Conservation (phyloP, 2,888 invertebrate species). For the Ophraella communa region DNA sequence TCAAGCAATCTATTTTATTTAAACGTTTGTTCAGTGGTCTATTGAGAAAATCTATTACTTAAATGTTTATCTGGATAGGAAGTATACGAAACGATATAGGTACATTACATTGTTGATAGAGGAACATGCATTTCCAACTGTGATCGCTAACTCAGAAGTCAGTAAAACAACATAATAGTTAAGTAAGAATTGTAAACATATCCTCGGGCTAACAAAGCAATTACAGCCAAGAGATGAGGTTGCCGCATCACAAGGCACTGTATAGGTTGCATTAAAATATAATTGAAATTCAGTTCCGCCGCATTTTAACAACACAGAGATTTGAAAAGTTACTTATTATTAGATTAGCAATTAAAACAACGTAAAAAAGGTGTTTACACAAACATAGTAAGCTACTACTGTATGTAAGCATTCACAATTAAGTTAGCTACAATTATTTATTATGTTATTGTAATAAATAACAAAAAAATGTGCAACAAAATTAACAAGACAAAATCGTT, state of each 20-base stretch:
- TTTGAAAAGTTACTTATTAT: no score
- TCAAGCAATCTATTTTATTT: no score
- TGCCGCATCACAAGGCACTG: background rate
- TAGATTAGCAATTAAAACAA: no score
- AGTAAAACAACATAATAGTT: constrained; percentile 14
- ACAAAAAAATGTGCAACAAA: no score
- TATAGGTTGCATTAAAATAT: constrained; percentile 1
- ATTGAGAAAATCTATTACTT: constrained; percentile 18
- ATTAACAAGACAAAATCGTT: no score
- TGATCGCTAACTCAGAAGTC: constrained; percentile 6
- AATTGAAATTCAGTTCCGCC: background rate
- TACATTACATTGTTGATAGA: constrained; percentile 10
- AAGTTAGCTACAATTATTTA: no score
- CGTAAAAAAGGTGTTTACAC: no score
- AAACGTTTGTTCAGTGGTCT: background rate
- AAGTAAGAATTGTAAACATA: constrained; percentile 13
- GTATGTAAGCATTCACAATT: no score
- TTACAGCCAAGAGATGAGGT: constrained; percentile 3
- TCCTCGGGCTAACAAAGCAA: constrained; percentile 6
- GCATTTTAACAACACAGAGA: background rate
- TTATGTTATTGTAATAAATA: no score
- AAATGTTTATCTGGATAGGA: constrained; percentile 9
- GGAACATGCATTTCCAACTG: background rate
- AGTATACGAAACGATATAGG: constrained; percentile 8
- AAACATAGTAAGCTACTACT: no score